Evolutionary conservation across 92 coral and sea anemone genomes (phyloP), one percentile per base, ranked within the genome.

Genomic region (Ricordea florida): DNA sequence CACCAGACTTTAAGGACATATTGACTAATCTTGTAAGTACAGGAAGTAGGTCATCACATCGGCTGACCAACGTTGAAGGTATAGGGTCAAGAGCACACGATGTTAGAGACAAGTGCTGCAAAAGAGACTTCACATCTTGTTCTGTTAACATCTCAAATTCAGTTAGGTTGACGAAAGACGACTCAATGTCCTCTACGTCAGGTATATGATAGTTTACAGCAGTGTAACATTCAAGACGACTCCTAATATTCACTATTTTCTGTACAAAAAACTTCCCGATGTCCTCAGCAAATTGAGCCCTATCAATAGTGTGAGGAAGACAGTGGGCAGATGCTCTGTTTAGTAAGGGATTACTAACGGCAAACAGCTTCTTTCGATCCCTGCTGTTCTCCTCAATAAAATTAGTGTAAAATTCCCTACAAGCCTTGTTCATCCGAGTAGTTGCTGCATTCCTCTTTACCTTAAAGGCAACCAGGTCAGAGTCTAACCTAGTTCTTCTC

Each of bases 211-310:
- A 34, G 66, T 34, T 21, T 32, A 34, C 49, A 60, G 45, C 67
- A 60, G 32, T 49, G 23, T 60, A 30, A 60, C 48, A 10, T 21
- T 62, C 68, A 26, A 72, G 58, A 13, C 43, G 32, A 43, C 56
- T 62, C 50, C 67, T 32, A 28, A 72, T 81, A 43, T 62, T 31
- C 21, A 23, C 72, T 24, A 72, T 72, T 63, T 79, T 86, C 78
- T 71, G 74, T 33, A 79, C 83, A 40, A 73, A 85, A 59, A 50
- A 85, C 36, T 52, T 76, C 9, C 84, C 89, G 32, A 76, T 36
- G 40, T 60, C 68, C 43, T 49, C 70, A 29, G 84, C 84, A 69
- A 84, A 76, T 17, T 34, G 26, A 18, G 56, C 29, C 42, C 43
- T 36, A 57, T 85, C 82, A 17, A 64, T n/a, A 52, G 67, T 65